A percentile compares a stretch with the other conserved stretches of the same genome.
Evolutionary conservation across 2,888 invertebrate species (phyloP).

Genomic region (Xylophagus ater): DNA sequence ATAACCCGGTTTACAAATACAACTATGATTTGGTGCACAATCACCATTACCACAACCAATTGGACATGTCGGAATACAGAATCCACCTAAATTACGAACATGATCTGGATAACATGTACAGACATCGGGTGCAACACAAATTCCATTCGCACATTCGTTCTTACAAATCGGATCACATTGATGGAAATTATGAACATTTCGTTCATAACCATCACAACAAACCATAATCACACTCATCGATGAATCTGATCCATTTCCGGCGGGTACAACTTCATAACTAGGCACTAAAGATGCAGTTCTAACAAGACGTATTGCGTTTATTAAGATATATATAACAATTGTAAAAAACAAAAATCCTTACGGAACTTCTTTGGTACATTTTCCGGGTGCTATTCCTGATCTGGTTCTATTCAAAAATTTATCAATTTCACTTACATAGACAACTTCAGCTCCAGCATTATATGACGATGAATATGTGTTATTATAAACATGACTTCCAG

Average conservation of each 20-base stretch:
- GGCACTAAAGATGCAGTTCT: conserved; percentile 32
- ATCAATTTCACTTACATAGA: conserved; percentile 29
- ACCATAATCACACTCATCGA: conserved; percentile 53
- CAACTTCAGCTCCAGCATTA: conserved; percentile 17
- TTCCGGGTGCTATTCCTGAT: conserved; percentile 31
- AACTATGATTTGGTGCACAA: conserved; percentile 48
- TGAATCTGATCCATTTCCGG: conserved; percentile 41
- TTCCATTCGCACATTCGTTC: conserved; percentile 42
- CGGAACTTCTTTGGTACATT: conserved; percentile 38
- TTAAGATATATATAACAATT: neutral
- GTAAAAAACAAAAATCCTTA: conserved; percentile 25
- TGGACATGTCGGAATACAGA: conserved; percentile 56
- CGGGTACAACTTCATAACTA: conserved; percentile 22
- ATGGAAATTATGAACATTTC: conserved; percentile 45
- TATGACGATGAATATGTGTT: neutral
- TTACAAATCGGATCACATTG: conserved; percentile 40
- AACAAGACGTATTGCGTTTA: neutral
- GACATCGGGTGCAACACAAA: conserved; percentile 40
- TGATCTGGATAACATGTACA: conserved; percentile 44
- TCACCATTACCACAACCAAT: conserved; percentile 56
- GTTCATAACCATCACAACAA: conserved; percentile 61
- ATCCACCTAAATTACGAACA: conserved; percentile 43
- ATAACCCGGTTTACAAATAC: conserved; percentile 45
- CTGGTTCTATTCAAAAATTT: conserved; percentile 36
- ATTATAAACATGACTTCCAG: conserved; percentile 1